Evolutionary conservation across 2,888 invertebrate genomes (phyloP), one percentile per base, ranked within the genome.

Genomic region (Drosophila emarginata): DNA sequence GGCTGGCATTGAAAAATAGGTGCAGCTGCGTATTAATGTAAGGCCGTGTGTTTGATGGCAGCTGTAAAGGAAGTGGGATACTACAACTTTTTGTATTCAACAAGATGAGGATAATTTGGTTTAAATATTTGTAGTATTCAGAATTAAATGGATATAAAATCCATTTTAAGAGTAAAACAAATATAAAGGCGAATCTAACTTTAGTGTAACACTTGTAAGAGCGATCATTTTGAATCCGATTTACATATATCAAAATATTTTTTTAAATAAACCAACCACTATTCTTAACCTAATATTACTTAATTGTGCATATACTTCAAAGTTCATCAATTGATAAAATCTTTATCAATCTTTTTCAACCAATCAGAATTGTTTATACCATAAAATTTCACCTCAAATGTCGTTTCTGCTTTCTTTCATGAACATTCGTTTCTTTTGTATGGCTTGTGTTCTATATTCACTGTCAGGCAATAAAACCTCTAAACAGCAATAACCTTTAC

Each of bases 401-500:
- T 7, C 45, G 11, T 21, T 45, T 18, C 11, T 21, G 12, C 21
- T 45, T 21, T 45, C 45, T 12, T 11, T 21, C 36, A 1, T 14
- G 37, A 18, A 18, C 56, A 50, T 14, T 36, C 52, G 61, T 26
- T 39, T 45, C 12, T 21, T 4, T 45, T 6, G 15, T 60, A n/a
- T 18, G 59, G 54, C 21, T 59, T 78, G 64, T 65, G 61, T 62
- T 64, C 64, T 58, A 40, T 40, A 67, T 61, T 51, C 58, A 56
- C 37, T 64, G 57, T 50, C 58, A 80, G 77, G 75, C 71, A 79
- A 71, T 67, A 50, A 79, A 81, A 70, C 32, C 52, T 28, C 52
- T 39, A 23, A 58, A 58, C 79, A 78, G 82, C 85, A 50, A 63
- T 15, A 68, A 32, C 21, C 11, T 39, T 67, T 37, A 39, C 23